phyloP scores from a whole-genome alignment of 2,888 invertebrate genomes.

The Epistrophe eligans region DNA sequence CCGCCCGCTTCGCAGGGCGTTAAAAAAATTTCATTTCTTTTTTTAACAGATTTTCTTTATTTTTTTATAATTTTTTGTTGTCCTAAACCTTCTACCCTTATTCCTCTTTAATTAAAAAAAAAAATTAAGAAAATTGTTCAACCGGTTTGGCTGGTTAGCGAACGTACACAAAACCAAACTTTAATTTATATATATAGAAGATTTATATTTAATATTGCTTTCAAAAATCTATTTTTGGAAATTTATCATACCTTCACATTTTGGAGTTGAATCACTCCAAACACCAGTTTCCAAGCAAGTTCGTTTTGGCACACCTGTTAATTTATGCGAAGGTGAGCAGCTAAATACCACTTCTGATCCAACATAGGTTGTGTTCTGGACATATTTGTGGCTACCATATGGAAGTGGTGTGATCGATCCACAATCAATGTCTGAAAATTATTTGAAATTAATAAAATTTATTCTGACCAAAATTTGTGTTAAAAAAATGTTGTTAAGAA shows the following conservation, averaged over 20 bases:
- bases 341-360: slow-evolving; percentile 92
- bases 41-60: too few relatives aligned
- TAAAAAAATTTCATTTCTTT: too few relatives aligned
- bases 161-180: too few relatives aligned
- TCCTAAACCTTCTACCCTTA: too few relatives aligned
- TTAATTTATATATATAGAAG: too few relatives aligned
- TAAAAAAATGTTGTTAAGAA: not conserved
- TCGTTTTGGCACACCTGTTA: slow-evolving; percentile 90
- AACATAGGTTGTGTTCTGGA: slow-evolving; percentile 91
- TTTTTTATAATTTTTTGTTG: too few relatives aligned
- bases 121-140: too few relatives aligned
- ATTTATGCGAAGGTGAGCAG: slow-evolving; percentile 91
- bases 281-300: slow-evolving; percentile 90
- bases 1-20: too few relatives aligned
- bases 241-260: slow-evolving; percentile 88
- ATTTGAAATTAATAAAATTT: not conserved
- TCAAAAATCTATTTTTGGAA: too few relatives aligned
- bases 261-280: slow-evolving; percentile 93
- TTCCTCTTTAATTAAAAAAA: too few relatives aligned
- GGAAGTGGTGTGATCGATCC: slow-evolving; percentile 92
- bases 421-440: slow-evolving; percentile 92
- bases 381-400: slow-evolving; percentile 90
- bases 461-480: not conserved
- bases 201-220: too few relatives aligned
- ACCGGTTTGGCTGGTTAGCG: too few relatives aligned